Evolutionary conservation across 53 echinoderm and acorn worm species (phyloP).

Genomic region (Glandiceps talaboti): DNA sequence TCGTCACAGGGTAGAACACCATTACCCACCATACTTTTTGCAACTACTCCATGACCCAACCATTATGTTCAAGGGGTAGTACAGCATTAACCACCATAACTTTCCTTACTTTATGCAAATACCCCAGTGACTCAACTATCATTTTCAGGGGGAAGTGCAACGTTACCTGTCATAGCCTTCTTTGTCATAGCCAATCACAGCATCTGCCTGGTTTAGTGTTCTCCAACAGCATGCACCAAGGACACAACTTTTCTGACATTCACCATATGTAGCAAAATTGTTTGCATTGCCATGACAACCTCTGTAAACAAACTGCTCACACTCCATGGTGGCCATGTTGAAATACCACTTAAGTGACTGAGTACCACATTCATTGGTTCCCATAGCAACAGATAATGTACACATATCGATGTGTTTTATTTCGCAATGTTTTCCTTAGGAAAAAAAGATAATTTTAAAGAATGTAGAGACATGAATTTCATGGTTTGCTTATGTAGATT

Average conservation of each 20-base stretch:
- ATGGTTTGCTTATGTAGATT: too few species aligned
- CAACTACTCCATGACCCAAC: too few species aligned
- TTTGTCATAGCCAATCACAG: constrained; percentile 54
- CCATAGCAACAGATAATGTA: neutral
- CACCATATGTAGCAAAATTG: neutral
- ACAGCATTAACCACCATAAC: too few species aligned
- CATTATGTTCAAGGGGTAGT: too few species aligned
- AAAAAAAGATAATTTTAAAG: neutral
- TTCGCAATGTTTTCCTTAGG: neutral
- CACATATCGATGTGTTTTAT: neutral
- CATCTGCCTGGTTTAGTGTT: constrained; percentile 6
- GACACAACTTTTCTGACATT: neutral
- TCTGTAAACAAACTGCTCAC: neutral
- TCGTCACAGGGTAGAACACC: too few species aligned
- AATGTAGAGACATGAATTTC: too few species aligned
- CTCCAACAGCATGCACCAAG: neutral
- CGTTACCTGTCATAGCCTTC: constrained; percentile 70
- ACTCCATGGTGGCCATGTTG: neutral
- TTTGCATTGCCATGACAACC: neutral
- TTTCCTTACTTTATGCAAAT: too few species aligned
- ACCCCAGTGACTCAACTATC: too few species aligned
- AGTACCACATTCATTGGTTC: neutral
- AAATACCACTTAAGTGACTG: neutral
- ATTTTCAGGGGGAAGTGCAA: too few species aligned
- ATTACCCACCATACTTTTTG: too few species aligned